Evolutionary conservation across 2,797 vertebrate genomes (phyloP).

Genomic region (Nyctibius grandis): DNA sequence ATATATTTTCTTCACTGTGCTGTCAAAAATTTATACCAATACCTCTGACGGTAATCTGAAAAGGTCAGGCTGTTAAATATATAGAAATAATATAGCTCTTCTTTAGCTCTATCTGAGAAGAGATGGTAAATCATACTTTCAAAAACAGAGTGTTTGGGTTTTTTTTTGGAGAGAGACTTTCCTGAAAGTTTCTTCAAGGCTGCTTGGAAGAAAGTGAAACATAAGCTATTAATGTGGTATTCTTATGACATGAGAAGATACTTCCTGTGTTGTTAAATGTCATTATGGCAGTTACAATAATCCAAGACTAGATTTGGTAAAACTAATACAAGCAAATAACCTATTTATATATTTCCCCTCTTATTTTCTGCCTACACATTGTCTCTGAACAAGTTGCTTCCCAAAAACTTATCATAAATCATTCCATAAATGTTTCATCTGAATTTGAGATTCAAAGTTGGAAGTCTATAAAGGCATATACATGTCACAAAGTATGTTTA

Average conservation of each 20-base stretch:
- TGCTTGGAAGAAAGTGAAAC: background rate
- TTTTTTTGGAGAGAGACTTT: background rate
- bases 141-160: background rate
- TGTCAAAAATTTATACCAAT: slow-evolving; percentile 18
- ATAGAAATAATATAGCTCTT: slow-evolving; percentile 3
- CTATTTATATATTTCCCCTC: background rate
- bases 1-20: background rate
- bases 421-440: background rate
- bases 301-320: background rate
- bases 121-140: background rate
- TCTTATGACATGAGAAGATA: background rate
- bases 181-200: background rate
- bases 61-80: slow-evolving; percentile 3
- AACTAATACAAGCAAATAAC: background rate
- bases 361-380: background rate
- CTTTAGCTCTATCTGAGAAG: background rate
- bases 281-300: background rate
- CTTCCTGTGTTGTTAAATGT: background rate
- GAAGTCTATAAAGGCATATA: background rate
- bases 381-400: background rate
- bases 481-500: background rate
- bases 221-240: background rate
- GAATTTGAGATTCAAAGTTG: background rate
- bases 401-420: background rate
- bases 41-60: slow-evolving; percentile 30